phyloP scores from a whole-genome alignment of 2,797 vertebrate species.

The Rhyacichthys aspro region DNA sequence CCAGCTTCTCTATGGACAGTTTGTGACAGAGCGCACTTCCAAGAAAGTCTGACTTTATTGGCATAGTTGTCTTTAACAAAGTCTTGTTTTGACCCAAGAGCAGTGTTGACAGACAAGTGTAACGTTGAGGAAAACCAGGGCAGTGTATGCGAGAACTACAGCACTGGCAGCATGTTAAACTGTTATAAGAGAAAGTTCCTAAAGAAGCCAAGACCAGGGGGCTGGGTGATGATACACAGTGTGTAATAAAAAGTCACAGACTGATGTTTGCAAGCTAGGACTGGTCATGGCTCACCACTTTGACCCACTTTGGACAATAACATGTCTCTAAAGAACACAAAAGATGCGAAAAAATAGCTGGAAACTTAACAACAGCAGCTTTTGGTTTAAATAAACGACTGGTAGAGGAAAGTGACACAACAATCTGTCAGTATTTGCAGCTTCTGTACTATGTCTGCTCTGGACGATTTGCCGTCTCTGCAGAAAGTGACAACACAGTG shows the following conservation, averaged over 20 bases:
- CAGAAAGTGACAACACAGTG: constrained; percentile 18
- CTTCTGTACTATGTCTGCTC: constrained; percentile 23
- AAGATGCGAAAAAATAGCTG: constrained; percentile 21
- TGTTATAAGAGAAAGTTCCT: constrained; percentile 9
- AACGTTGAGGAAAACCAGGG: constrained; percentile 40
- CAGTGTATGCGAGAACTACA: constrained; percentile 21
- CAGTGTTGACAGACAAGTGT: constrained; percentile 24
- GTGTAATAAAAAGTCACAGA: neutral
- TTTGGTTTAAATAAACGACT: constrained; percentile 45
- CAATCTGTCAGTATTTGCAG: constrained; percentile 38
- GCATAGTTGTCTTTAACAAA: constrained; percentile 17
- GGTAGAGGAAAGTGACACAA: constrained; percentile 34
- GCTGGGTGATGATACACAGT: constrained; percentile 6
- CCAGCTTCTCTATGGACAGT: constrained; percentile 14
- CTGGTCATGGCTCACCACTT: neutral
- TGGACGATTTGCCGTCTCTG: constrained; percentile 27
- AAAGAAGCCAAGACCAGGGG: constrained; percentile 9
- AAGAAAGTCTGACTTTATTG: constrained; percentile 37
- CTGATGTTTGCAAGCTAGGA: too few species aligned
- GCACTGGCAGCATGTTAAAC: constrained; percentile 6
- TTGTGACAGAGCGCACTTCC: constrained; percentile 32
- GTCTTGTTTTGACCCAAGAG: constrained; percentile 19
- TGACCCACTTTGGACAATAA: constrained; percentile 20
- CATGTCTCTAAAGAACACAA: constrained; percentile 13
- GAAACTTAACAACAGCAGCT: constrained; percentile 23